These are phyloP conservation scores for Lonchura striata DNA, from an alignment of 2,113 vertebrate genomes.

Conservation along the genomic window DNA sequence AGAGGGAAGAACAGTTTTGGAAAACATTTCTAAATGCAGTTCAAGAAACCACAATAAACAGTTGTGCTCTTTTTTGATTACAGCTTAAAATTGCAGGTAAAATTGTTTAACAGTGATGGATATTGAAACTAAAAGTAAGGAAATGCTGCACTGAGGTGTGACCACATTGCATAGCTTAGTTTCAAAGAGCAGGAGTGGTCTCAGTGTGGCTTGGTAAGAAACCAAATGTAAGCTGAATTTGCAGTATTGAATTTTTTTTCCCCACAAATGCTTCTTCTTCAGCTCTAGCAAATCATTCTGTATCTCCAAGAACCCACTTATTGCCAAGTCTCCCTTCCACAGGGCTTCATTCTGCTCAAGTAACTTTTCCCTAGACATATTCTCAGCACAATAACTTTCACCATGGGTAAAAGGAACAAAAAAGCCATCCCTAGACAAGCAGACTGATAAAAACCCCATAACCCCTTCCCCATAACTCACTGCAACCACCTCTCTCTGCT, in stretches of 20 bases:
- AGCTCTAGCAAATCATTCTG: neutral
- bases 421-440: neutral
- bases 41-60: neutral
- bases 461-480: neutral
- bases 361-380: neutral
- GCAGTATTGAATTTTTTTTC: neutral
- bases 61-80: neutral
- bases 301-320: neutral
- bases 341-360: neutral
- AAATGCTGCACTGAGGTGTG: neutral
- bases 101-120: neutral
- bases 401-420: neutral
- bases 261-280: neutral
- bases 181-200: neutral
- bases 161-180: neutral
- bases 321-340: neutral
- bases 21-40: neutral
- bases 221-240: neutral
- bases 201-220: neutral
- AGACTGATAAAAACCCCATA: neutral
- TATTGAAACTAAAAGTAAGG: neutral
- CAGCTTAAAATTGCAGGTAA: neutral
- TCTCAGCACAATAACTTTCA: neutral
- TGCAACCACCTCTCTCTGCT: neutral
- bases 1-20: accelerated